These are phyloP conservation scores for Clusia tigrina DNA, from an alignment of 2,888 invertebrate species.

Conservation along the genomic window DNA sequence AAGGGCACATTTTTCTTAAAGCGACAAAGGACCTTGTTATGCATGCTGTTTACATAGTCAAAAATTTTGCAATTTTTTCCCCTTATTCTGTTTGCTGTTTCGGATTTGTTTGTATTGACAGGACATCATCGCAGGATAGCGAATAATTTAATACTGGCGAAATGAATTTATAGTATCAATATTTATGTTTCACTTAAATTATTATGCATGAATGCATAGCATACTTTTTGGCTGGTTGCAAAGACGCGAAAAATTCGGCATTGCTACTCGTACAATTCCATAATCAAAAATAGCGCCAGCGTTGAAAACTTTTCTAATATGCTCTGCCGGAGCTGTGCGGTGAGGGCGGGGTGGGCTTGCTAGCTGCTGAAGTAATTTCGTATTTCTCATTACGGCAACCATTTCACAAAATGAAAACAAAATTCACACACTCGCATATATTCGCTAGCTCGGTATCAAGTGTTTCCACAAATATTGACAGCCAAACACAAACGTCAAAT, in stretches of 20 bases:
- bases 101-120: neutral
- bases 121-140: too few relatives aligned
- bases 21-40: slow-evolving; percentile 24
- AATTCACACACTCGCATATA: neutral
- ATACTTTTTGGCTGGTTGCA: slow-evolving; percentile 9
- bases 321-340: neutral
- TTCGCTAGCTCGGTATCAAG: slow-evolving; percentile 42
- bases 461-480: slow-evolving; percentile 62
- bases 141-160: slow-evolving; percentile 24
- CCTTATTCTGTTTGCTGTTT: slow-evolving; percentile 7
- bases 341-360: neutral
- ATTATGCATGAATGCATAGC: slow-evolving; percentile 55
- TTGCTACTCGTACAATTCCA: neutral
- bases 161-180: slow-evolving; percentile 58
- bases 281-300: neutral
- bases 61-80: neutral
- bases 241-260: too few relatives aligned
- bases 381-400: neutral
- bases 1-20: slow-evolving; percentile 35
- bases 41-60: slow-evolving; percentile 12
- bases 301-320: neutral
- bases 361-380: neutral
- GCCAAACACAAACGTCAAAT: slow-evolving; percentile 39
- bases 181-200: slow-evolving; percentile 59
- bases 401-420: neutral